Conservation (phyloP, 2,113 vertebrate species). For the Gnathonemus longibarbis region DNA sequence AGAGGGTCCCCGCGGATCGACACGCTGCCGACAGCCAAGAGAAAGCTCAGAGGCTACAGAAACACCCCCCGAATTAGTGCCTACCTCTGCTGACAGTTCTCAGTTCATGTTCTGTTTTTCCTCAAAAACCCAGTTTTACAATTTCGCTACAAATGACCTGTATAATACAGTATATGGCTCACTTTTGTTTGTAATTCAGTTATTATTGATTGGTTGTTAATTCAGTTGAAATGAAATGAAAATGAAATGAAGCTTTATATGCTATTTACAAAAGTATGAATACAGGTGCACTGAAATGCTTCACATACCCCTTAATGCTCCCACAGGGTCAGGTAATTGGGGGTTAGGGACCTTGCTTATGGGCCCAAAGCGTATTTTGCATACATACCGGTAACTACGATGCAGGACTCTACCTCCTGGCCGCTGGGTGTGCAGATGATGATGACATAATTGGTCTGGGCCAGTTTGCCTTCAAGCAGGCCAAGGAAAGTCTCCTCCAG, state of each 20-base stretch:
- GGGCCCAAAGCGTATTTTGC: background rate
- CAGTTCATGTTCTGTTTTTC: background rate
- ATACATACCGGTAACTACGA: constrained; percentile 72
- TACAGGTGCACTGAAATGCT: background rate
- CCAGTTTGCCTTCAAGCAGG: constrained; percentile 74
- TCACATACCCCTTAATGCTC: background rate
- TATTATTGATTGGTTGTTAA: background rate
- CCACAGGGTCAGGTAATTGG: background rate
- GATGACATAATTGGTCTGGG: constrained; percentile 87
- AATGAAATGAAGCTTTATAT: background rate
- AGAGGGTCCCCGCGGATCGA: background rate
- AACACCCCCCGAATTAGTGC: background rate
- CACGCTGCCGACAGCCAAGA: background rate
- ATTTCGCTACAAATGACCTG: background rate
- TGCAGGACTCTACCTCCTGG: constrained; percentile 82
- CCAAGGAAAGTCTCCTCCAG: constrained; percentile 80
- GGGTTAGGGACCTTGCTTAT: background rate
- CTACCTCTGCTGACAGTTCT: background rate
- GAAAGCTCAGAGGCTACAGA: background rate
- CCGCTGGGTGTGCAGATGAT: constrained; percentile 76
- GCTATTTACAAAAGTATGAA: background rate
- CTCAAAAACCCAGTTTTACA: background rate
- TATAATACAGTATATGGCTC: background rate
- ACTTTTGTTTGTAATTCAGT: background rate
- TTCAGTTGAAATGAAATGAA: background rate